phyloP scores from a whole-genome alignment of 2,113 vertebrate genomes.

The Mustela lutreola region DNA sequence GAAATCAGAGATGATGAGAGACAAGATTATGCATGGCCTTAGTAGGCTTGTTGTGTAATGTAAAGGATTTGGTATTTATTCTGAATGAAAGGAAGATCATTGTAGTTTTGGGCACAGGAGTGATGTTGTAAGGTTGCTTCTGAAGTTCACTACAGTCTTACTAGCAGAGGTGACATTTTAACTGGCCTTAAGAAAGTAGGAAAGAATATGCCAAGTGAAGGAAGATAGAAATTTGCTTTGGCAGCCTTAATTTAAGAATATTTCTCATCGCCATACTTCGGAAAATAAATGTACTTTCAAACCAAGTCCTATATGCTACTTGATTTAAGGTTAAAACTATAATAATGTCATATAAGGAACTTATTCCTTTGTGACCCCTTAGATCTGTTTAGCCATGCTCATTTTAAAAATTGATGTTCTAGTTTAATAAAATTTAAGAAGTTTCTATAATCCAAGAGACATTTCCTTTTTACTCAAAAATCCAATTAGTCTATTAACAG shows the following conservation, averaged over 20 bases:
- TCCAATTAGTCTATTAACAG: conserved; percentile 34
- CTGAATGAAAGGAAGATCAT: background rate
- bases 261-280: background rate
- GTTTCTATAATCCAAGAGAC: conserved; percentile 14
- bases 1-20: background rate
- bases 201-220: conserved; percentile 56
- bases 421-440: conserved; percentile 59
- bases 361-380: conserved; percentile 46
- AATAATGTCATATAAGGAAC: conserved; percentile 43
- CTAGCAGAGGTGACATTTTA: background rate
- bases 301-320: background rate
- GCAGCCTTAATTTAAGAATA: conserved; percentile 54
- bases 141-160: conserved; percentile 14
- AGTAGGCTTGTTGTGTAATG: background rate
- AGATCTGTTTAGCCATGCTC: conserved; percentile 27
- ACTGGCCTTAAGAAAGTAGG: background rate
- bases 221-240: conserved; percentile 45
- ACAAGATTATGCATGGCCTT: background rate
- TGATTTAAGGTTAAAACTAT: conserved; percentile 53
- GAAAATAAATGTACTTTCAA: conserved; percentile 62
- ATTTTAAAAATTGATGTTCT: conserved; percentile 71
- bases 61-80: conserved; percentile 38
- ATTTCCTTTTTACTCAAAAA: conserved; percentile 61
- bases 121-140: background rate
- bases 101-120: conserved; percentile 33